phyloP scores from a whole-genome alignment of 2,113 vertebrate species.

The Thymallus thymallus region DNA sequence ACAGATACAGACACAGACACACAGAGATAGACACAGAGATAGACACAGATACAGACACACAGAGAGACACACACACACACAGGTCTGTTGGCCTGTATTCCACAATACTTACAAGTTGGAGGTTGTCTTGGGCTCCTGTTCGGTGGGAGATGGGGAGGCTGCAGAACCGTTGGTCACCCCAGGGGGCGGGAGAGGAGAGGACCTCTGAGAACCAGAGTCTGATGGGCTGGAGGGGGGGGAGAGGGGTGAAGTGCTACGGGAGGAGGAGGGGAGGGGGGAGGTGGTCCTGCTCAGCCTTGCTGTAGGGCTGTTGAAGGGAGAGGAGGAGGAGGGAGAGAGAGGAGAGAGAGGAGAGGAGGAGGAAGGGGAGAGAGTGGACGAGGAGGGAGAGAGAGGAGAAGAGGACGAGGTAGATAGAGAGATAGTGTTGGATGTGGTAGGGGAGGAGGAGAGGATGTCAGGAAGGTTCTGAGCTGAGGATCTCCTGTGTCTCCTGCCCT shows the following conservation, averaged over 20 bases:
- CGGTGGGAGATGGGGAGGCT: background rate
- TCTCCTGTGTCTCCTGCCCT: conserved; percentile 77
- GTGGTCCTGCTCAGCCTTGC: conserved; percentile 6
- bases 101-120: conserved; percentile 56
- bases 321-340: conserved; percentile 16
- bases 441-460: conserved; percentile 33
- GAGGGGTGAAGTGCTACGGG: conserved; percentile 16
- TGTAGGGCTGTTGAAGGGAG: conserved; percentile 24
- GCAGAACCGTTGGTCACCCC: conserved; percentile 22
- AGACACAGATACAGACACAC: background rate
- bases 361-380: conserved; percentile 2
- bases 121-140: conserved; percentile 39
- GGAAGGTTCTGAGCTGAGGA: conserved; percentile 66
- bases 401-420: background rate
- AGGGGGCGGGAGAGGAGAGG: conserved; percentile 35
- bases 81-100: background rate
- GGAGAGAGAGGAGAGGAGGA: conserved; percentile 50
- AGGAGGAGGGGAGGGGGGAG: conserved; percentile 45
- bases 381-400: background rate
- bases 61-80: background rate
- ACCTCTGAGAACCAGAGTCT: conserved; percentile 32
- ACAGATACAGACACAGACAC: no score
- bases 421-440: conserved; percentile 6
- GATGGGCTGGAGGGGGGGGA: conserved; percentile 41
- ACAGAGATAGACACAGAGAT: background rate